Evolutionary conservation across 2,888 invertebrate genomes (phyloP).

Genomic region (Euplexia lucipara): DNA sequence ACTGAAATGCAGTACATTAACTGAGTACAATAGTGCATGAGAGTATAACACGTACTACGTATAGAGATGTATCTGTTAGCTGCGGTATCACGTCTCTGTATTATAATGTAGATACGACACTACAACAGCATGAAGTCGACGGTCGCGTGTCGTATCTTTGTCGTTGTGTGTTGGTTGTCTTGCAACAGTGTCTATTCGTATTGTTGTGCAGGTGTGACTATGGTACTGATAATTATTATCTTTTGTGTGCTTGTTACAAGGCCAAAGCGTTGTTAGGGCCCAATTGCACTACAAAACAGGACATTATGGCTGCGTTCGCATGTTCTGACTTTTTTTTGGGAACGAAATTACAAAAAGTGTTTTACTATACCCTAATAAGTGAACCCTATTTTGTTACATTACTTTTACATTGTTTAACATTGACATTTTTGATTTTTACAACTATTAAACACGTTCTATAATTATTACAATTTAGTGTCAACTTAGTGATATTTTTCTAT

Average conservation of each 20-base stretch:
- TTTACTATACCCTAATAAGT: too few species aligned
- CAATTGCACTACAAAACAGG: too few species aligned
- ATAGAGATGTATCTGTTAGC: conserved; percentile 15
- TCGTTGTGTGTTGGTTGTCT: conserved; percentile 7
- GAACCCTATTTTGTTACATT: too few species aligned
- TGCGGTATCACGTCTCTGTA: conserved; percentile 48
- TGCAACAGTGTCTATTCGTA: conserved; percentile 32
- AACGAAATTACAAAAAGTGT: too few species aligned
- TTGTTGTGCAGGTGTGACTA: conserved; percentile 9
- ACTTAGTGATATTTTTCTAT: too few species aligned
- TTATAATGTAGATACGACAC: conserved; percentile 35
- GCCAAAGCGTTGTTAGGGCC: background rate
- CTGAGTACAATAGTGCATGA: conserved; percentile 31
- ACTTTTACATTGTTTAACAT: too few species aligned
- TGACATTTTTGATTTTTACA: too few species aligned
- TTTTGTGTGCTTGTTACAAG: background rate
- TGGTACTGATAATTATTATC: conserved; percentile 5
- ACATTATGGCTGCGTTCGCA: too few species aligned
- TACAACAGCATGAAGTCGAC: conserved; percentile 22
- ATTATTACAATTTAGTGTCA: too few species aligned
- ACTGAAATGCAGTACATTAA: conserved; percentile 41
- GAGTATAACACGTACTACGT: conserved; percentile 39
- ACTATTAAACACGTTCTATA: too few species aligned
- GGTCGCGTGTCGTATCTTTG: conserved; percentile 3
- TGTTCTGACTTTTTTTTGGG: too few species aligned